These are phyloP conservation scores for Lissocephala sabroskyi DNA, from an alignment of 2,888 invertebrate species.

Conservation along the genomic window DNA sequence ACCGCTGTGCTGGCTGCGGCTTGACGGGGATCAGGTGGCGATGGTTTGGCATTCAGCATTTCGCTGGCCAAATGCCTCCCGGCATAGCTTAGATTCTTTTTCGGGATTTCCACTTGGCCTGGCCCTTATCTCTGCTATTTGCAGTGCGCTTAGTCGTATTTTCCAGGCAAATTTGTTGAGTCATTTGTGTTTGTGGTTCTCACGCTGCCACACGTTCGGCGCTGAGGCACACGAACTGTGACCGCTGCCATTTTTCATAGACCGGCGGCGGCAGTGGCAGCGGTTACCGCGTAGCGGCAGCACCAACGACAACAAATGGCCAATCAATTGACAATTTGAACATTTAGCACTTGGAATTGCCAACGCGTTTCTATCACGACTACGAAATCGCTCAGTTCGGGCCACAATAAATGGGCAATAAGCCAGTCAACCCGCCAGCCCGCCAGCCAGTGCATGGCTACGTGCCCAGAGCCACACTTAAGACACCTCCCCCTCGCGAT, in stretches of 20 bases:
- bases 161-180: slow-evolving; percentile 58
- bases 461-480: too few relatives aligned
- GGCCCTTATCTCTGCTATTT: slow-evolving; percentile 53
- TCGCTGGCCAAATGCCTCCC: too few relatives aligned
- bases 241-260: background rate
- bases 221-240: background rate
- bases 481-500: slow-evolving; percentile 4
- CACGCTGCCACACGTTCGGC: slow-evolving; percentile 47
- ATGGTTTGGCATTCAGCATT: slow-evolving; percentile 57
- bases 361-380: slow-evolving; percentile 40
- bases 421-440: background rate
- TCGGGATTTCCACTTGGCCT: slow-evolving; percentile 39
- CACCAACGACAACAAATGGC: background rate
- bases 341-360: slow-evolving; percentile 43
- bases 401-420: slow-evolving; percentile 12
- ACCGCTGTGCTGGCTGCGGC: slow-evolving; percentile 33
- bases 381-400: slow-evolving; percentile 24
- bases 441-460: too few relatives aligned
- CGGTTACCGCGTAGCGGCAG: too few relatives aligned
- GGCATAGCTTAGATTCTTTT: too few relatives aligned
- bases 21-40: slow-evolving; percentile 70
- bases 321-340: slow-evolving; percentile 51
- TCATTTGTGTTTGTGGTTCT: slow-evolving; percentile 61
- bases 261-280: too few relatives aligned
- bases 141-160: too few relatives aligned